Evolutionary conservation across 2,888 invertebrate species (phyloP).

Genomic region (Steromphala cineraria): DNA sequence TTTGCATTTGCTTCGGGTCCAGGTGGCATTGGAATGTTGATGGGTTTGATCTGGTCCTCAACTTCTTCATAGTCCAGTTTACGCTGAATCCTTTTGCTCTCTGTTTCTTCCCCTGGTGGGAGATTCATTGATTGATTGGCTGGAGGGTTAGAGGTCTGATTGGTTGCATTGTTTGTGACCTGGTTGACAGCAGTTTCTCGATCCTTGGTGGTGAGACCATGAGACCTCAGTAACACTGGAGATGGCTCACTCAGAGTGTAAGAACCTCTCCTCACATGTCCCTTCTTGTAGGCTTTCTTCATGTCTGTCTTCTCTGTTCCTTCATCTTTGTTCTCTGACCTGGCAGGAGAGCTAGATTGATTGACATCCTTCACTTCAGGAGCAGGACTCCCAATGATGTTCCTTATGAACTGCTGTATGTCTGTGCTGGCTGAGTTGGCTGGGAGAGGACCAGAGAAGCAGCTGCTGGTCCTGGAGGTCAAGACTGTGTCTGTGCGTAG

Average conservation of each 20-base stretch:
- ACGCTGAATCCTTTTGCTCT: slow-evolving; percentile 27
- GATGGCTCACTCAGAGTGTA: slow-evolving; percentile 87
- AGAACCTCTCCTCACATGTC: slow-evolving; percentile 82
- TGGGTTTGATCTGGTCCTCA: slow-evolving; percentile 26
- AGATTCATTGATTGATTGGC: background rate
- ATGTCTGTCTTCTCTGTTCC: background rate
- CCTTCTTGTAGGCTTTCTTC: background rate
- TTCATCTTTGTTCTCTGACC: background rate
- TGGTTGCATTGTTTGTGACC: background rate
- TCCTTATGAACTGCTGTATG: background rate
- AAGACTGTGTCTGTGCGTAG: slow-evolving; percentile 26
- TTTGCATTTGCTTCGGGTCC: slow-evolving; percentile 63
- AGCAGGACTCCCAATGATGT: slow-evolving; percentile 3
- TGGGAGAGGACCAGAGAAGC: background rate
- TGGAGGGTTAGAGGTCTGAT: background rate
- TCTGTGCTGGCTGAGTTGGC: slow-evolving; percentile 4
- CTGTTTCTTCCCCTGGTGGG: background rate
- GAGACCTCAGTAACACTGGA: slow-evolving; percentile 79
- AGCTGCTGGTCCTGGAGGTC: background rate
- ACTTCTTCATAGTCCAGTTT: slow-evolving; percentile 32
- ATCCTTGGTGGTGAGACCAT: background rate
- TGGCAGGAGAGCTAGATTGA: background rate
- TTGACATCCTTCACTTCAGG: background rate
- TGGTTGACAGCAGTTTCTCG: background rate
- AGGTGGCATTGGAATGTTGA: slow-evolving; percentile 28